Conservation (phyloP, 2,797 vertebrate genomes). For the Austrolebias charrua region DNA sequence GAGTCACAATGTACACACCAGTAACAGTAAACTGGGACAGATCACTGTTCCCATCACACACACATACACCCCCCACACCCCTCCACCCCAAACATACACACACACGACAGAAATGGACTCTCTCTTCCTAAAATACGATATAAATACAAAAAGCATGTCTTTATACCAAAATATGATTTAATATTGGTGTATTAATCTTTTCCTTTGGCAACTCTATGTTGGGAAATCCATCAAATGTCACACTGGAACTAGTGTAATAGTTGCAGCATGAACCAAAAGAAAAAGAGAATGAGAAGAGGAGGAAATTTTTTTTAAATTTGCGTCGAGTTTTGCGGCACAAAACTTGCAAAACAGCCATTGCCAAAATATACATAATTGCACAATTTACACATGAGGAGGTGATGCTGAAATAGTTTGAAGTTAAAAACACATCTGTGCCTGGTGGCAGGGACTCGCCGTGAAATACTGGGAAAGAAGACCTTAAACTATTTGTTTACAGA, state of each 20-base stretch:
- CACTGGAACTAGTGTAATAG: conserved; percentile 30
- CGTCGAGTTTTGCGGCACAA: conserved; percentile 12
- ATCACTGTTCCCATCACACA: conserved; percentile 63
- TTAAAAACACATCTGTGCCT: conserved; percentile 6
- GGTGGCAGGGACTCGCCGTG: no score
- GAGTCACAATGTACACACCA: conserved; percentile 54
- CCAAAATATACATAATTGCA: conserved; percentile 51
- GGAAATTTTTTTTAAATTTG: no score
- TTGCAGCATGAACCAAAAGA: conserved; percentile 26
- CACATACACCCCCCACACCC: no score
- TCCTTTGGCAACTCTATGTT: not conserved
- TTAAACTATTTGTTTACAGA: not conserved
- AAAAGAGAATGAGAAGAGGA: conserved; percentile 14
- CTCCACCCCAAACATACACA: not conserved
- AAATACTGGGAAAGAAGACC: not conserved
- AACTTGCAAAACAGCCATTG: conserved; percentile 47
- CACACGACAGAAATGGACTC: conserved; percentile 1
- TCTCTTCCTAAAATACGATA: conserved; percentile 10
- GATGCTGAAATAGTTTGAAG: conserved; percentile 26
- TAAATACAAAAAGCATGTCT: not conserved
- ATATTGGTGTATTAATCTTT: not conserved
- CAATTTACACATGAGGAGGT: conserved; percentile 44
- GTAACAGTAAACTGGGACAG: conserved; percentile 50
- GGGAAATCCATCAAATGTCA: conserved; percentile 29
- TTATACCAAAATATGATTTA: not conserved